Evolutionary conservation across 2,888 invertebrate genomes (phyloP), one percentile per base, ranked within the genome.

Genomic region (Melanchra persicariae): DNA sequence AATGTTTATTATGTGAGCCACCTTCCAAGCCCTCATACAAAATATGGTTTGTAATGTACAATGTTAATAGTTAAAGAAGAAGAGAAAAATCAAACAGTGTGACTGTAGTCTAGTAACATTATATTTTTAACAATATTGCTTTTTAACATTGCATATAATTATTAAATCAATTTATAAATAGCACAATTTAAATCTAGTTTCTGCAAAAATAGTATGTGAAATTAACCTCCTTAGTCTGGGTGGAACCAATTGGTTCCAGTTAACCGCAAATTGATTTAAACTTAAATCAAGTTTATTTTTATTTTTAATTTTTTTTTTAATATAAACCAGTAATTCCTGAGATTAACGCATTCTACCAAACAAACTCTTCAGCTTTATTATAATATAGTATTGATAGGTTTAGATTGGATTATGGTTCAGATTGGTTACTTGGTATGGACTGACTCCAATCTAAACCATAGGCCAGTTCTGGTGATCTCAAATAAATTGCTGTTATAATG

Each of bases 391-490:
- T n/a, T n/a, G n/a, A n/a, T n/a, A n/a, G n/a, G n/a, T n/a, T n/a
- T n/a, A n/a, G n/a, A n/a, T n/a, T n/a, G n/a, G n/a, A n/a, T n/a
- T n/a, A n/a, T n/a, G 1, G 40, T 15, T 17, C 6, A 15, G 40
- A 15, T 40, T 40, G 15, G 15, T 15, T 40, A 40, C 40, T 4
- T 15, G 1, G 19, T 45, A 19, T 45, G 17, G 19, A 19, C 19
- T 45, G 19, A 19, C 45, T 19, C 6, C 43, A 37, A 37, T 37
- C 2, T 12, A 37, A 37, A 40, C 10, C 10, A 19, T 52, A 15
- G 1, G 26, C 22, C 24, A 30, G 9, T 45, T 47, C n/a, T 19
- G 30, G 17, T 58, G 61, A 77, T 77, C 71, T 74, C 24, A 66
- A 61, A 45, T 51, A 37, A 51, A 62, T 63, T 37, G 47, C 4